These are phyloP conservation scores for Hoplostethus atlanticus DNA, from an alignment of 2,797 vertebrate genomes.

Conservation along the genomic window DNA sequence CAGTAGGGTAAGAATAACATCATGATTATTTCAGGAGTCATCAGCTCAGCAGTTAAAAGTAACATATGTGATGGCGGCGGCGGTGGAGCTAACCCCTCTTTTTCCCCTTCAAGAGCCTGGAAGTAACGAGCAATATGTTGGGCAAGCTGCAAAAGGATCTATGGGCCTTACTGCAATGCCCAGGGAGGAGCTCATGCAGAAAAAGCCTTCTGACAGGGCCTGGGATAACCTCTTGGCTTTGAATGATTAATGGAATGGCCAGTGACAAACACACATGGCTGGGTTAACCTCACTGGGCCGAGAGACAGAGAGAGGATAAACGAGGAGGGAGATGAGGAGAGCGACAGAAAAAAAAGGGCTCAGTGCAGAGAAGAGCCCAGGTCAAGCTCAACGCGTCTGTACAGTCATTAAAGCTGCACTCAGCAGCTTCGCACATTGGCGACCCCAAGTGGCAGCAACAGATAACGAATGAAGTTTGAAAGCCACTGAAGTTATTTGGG, in stretches of 20 bases:
- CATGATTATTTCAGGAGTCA: conserved; percentile 68
- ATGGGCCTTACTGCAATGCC: conserved; percentile 34
- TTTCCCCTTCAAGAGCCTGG: conserved; percentile 51
- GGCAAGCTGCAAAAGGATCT: conserved; percentile 28
- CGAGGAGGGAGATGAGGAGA: too few relatives aligned
- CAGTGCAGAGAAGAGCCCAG: neutral
- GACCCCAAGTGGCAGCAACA: too few relatives aligned
- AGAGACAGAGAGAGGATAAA: neutral
- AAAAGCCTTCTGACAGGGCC: conserved; percentile 46
- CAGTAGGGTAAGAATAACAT: conserved; percentile 50
- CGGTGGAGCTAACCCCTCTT: conserved; percentile 14
- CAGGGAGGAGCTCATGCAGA: conserved; percentile 47
- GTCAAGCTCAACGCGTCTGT: too few relatives aligned
- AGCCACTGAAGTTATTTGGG: too few relatives aligned
- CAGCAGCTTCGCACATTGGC: too few relatives aligned
- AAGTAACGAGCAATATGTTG: conserved; percentile 57
- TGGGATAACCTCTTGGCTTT: conserved; percentile 51
- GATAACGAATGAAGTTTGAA: too few relatives aligned
- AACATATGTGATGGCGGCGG: conserved; percentile 29
- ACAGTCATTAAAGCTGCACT: too few relatives aligned
- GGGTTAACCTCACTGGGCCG: conserved; percentile 3
- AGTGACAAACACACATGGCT: conserved; percentile 9
- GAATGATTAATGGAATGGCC: conserved; percentile 61
- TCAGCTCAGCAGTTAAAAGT: conserved; percentile 55
- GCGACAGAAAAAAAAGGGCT: neutral